Evolutionary conservation across 2,797 vertebrate genomes (phyloP).

Genomic region (Falco naumanni): DNA sequence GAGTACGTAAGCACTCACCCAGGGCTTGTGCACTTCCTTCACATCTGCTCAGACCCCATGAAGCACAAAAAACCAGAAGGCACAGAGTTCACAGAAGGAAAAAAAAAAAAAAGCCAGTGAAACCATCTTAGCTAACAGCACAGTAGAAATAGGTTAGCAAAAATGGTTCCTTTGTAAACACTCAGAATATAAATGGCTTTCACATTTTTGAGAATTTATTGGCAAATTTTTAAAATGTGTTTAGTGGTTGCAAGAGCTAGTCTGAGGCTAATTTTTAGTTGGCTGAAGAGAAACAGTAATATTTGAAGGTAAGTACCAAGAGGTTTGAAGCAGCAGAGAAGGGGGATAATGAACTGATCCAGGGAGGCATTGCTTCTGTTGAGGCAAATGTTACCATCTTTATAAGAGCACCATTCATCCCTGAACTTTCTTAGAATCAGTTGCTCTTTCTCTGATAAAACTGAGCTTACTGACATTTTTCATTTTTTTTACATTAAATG

Average conservation of each 20-base stretch:
- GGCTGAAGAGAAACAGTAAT: background rate
- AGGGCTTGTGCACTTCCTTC: background rate
- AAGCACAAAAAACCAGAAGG: background rate
- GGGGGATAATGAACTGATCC: background rate
- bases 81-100: background rate
- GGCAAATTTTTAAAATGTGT: background rate
- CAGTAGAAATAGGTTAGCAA: background rate
- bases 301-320: background rate
- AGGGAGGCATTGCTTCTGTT: background rate
- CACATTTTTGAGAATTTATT: background rate
- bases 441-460: background rate
- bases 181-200: background rate
- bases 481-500: background rate
- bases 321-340: background rate
- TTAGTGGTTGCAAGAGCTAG: background rate
- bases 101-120: background rate
- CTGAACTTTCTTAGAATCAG: background rate
- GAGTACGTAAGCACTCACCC: accelerated
- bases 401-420: background rate
- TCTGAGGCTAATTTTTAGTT: background rate
- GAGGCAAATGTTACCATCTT: background rate
- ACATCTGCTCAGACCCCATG: background rate
- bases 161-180: background rate
- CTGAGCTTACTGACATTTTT: background rate
- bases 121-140: background rate